Base-by-base conservation (phyloP, 2,888 invertebrate genomes). In the Netelia melanura region DNA sequence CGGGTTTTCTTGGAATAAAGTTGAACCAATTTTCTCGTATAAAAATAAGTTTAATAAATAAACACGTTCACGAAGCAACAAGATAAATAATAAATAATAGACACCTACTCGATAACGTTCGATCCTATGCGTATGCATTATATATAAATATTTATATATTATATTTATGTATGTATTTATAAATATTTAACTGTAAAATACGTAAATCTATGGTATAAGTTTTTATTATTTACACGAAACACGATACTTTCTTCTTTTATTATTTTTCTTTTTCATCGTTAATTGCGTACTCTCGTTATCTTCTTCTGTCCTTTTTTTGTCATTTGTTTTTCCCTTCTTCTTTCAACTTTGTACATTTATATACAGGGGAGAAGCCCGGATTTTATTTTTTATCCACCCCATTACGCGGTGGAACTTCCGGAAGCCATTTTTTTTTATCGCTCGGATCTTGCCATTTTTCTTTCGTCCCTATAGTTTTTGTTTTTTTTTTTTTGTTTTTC, bases 41-140 rank as follows among this genome's bases (percentile, higher is more conserved):
- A 93, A 93, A 93, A 93, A 92, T 92, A 92, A 83, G 89, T 93
- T 93, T 93, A 92, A 92, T 92, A 91, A 90, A 92, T 92, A 93
- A 38, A 91, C 90, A 91, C 86, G 89, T 91, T 65, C 54, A 78
- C 75, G 71, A 75, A 90, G 90, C 89, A 91, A 92, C 88, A 88
- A 89, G 91, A 92, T 92, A 92, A 72, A 78, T 85, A 85, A 85
- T 92, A 93, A 91, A 88, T 81, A 83, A 80, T 84, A 77, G 68
- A 71, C 52, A 78, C 71, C 72, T 84, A 75, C 77, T 72, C 38
- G 75, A 74, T 84, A 58, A 81, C 62, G 56, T 68, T 58, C 54
- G 64, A 64, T 88, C 86, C 38, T 38, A 38, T 38, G 38, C 38
- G 38, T 88, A 87, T 80, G 85, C 52, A 38, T 14, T 62, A 30